phyloP scores from a whole-genome alignment of 2,888 invertebrate genomes.

The Drosophila anomelani region DNA sequence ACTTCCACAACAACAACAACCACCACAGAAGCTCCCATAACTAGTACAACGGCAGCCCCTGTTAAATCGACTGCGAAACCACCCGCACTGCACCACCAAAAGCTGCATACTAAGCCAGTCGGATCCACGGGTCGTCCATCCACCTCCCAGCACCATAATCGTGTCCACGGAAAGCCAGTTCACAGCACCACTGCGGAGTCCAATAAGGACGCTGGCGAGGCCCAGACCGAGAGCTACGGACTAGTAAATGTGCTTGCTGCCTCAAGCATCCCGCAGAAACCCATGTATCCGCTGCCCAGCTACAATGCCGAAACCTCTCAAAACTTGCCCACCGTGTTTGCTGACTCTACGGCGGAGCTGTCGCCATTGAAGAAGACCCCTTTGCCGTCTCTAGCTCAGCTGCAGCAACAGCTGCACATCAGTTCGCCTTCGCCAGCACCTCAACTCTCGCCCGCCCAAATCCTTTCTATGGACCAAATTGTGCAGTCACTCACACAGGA shows the following conservation, averaged over 20 bases:
- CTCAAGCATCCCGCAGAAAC: constrained; percentile 52
- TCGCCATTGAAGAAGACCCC: constrained; percentile 63
- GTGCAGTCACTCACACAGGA: constrained; percentile 80
- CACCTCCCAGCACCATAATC: constrained; percentile 52
- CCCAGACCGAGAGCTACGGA: constrained; percentile 52
- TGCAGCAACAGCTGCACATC: constrained; percentile 63
- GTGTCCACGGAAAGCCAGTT: constrained; percentile 55
- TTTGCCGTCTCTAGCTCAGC: constrained; percentile 59
- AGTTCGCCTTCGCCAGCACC: constrained; percentile 51
- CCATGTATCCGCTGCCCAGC: constrained; percentile 74
- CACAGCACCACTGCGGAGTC: constrained; percentile 53
- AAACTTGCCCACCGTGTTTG: constrained; percentile 34
- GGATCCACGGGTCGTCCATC: constrained; percentile 44
- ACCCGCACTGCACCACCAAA: constrained; percentile 60
- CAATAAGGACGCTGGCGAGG: constrained; percentile 38
- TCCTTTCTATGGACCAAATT: constrained; percentile 83
- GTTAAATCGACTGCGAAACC: constrained; percentile 40
- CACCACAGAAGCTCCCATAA: constrained; percentile 41
- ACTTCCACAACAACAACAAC: constrained; percentile 19
- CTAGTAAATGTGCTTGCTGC: constrained; percentile 46
- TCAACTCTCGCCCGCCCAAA: constrained; percentile 70
- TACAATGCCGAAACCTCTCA: constrained; percentile 53
- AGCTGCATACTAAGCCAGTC: constrained; percentile 47
- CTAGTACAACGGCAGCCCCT: constrained; percentile 28
- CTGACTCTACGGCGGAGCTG: constrained; percentile 13